Conservation (phyloP, 2,113 vertebrate genomes). For the Genyomyrus donnyi region DNA sequence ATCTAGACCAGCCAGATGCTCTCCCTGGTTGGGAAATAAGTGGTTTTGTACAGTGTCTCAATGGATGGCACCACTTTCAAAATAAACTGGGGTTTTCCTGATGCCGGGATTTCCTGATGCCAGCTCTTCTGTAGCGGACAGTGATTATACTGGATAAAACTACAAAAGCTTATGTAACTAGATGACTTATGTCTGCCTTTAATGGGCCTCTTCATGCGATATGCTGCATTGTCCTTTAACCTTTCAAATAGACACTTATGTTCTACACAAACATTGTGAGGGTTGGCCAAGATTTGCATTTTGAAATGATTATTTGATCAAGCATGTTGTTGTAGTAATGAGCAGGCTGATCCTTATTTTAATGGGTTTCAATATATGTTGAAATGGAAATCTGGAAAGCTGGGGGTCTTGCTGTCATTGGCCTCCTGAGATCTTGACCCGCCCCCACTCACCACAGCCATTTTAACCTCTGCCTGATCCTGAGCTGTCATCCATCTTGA, state of each 20-base stretch:
- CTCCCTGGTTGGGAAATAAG: neutral
- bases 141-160: neutral
- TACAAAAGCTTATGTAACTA: neutral
- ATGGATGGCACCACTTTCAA: neutral
- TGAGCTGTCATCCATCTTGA: slow-evolving; percentile 10
- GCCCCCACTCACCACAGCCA: neutral
- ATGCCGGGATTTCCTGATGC: neutral
- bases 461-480: neutral
- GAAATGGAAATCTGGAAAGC: neutral
- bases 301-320: slow-evolving; percentile 6
- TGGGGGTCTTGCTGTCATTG: neutral
- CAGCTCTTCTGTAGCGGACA: neutral
- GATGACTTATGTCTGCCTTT: neutral
- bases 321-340: neutral
- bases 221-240: neutral
- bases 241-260: neutral
- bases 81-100: neutral
- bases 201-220: neutral
- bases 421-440: neutral
- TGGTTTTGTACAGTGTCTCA: neutral
- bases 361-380: neutral
- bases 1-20: neutral
- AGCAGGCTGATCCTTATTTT: neutral
- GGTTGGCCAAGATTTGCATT: neutral
- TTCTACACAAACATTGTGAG: neutral